These are phyloP conservation scores for Limnodromus scolopaceus DNA, from an alignment of 2,797 vertebrate species.

Conservation along the genomic window DNA sequence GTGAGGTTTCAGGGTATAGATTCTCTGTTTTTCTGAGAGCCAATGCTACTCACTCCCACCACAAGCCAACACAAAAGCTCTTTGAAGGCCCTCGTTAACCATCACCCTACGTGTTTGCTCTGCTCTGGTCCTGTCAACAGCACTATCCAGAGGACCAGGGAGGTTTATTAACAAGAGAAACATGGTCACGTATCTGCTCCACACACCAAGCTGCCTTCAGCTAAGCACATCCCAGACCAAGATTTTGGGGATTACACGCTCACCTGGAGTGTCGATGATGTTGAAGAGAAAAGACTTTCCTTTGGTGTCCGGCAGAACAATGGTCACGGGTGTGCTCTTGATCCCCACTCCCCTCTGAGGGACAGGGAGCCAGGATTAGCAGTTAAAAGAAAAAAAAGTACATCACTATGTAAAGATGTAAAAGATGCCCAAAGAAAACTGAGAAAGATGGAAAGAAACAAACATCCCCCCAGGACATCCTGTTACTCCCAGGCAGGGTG, in stretches of 20 bases:
- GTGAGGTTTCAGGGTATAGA: not conserved
- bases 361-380: not conserved
- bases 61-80: not conserved
- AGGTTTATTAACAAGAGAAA: not conserved
- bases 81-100: not conserved
- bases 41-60: not conserved
- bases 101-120: not conserved
- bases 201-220: not conserved
- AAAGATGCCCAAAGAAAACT: not conserved
- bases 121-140: not conserved
- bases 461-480: not conserved
- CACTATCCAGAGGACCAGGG: not conserved
- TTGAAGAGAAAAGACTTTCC: conserved; percentile 99
- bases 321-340: conserved; percentile 96
- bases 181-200: not conserved
- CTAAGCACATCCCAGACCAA: not conserved
- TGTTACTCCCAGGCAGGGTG: not conserved
- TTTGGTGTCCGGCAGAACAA: conserved; percentile 96
- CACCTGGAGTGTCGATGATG: conserved; percentile 98
- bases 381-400: not conserved
- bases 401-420: not conserved
- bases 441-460: not conserved
- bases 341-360: conserved; percentile 96
- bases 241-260: not conserved
- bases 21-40: not conserved